phyloP scores from a whole-genome alignment of 2,113 vertebrate genomes.

The Thalassarche chlororhynchos region DNA sequence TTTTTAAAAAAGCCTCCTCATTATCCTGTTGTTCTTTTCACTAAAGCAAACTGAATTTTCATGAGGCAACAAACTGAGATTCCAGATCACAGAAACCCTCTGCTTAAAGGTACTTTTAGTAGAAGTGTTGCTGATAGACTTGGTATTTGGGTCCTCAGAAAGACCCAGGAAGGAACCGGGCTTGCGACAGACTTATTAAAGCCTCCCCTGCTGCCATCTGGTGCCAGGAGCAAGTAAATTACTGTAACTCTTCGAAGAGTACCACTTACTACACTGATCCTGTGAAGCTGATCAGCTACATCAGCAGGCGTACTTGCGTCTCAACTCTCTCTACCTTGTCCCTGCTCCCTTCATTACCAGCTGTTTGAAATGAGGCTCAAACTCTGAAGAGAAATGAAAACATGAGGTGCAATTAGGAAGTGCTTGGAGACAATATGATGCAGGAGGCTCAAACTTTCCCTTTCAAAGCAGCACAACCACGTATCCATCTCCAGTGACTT shows the following conservation, averaged over 20 bases:
- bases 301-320: not conserved
- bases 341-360: not conserved
- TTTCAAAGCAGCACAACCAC: not conserved
- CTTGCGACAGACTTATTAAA: not conserved
- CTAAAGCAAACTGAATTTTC: not conserved
- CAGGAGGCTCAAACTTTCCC: not conserved
- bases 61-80: not conserved
- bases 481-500: not conserved
- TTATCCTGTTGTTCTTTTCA: not conserved
- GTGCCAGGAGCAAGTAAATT: conserved; percentile 42
- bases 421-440: not conserved
- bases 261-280: not conserved
- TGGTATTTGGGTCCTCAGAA: not conserved
- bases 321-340: not conserved
- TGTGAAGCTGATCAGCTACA: not conserved
- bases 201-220: conserved; percentile 57
- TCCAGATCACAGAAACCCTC: not conserved
- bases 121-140: not conserved
- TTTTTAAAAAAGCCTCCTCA: not conserved
- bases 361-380: not conserved
- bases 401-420: not conserved
- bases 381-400: not conserved
- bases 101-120: not conserved
- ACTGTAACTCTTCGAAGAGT: not conserved
- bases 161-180: not conserved